Conservation (phyloP, 2,888 invertebrate species). For the Drosophila ochracea region DNA sequence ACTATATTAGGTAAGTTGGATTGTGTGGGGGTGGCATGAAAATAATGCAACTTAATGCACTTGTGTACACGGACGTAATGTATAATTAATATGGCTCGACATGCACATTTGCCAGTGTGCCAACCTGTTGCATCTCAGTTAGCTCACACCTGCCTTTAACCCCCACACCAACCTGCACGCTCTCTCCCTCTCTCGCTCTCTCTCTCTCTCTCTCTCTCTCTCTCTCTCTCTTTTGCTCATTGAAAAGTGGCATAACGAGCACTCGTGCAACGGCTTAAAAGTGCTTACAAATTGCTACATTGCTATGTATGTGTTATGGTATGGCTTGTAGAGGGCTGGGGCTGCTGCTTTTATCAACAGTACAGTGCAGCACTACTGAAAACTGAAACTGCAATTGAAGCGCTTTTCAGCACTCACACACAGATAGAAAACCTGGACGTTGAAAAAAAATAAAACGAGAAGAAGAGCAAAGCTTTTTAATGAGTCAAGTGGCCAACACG, state of each 20-base stretch:
- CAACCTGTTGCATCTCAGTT: conserved; percentile 67
- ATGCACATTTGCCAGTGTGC: conserved; percentile 65
- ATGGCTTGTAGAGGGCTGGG: neutral
- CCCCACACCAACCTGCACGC: neutral
- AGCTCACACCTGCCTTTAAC: conserved; percentile 16
- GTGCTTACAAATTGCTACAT: conserved; percentile 80
- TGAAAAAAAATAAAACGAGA: conserved; percentile 12
- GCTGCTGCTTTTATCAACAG: conserved; percentile 71
- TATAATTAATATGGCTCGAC: conserved; percentile 77
- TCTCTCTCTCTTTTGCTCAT: conserved; percentile 35
- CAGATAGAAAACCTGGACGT: conserved; percentile 23
- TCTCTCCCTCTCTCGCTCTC: neutral
- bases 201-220: neutral
- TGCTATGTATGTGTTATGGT: conserved; percentile 60
- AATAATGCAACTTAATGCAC: conserved; percentile 80
- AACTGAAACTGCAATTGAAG: conserved; percentile 81
- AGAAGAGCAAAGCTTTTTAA: conserved; percentile 64
- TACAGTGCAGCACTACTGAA: conserved; percentile 52
- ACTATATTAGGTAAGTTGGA: conserved; percentile 46
- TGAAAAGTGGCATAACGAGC: conserved; percentile 81
- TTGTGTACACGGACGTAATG: conserved; percentile 73
- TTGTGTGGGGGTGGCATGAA: conserved; percentile 22
- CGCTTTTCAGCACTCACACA: conserved; percentile 58
- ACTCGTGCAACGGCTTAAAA: conserved; percentile 77
- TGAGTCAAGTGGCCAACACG: conserved; percentile 81